Evolutionary conservation across 2,888 invertebrate species (phyloP).

Genomic region (Platycheirus albimanus): DNA sequence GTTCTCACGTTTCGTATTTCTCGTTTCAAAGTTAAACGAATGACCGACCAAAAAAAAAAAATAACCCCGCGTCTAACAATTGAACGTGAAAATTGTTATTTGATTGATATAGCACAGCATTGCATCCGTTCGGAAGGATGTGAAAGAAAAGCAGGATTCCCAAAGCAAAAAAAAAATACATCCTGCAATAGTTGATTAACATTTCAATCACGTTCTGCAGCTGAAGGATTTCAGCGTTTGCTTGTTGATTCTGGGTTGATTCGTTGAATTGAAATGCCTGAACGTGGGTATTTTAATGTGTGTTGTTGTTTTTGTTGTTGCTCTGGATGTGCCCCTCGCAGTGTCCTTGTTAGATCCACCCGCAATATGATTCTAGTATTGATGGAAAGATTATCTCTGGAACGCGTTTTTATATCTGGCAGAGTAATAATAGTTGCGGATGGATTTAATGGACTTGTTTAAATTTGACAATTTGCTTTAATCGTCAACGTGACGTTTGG

Average conservation of each 20-base stretch:
- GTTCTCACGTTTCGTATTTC: conserved; percentile 11
- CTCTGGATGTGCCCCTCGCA: not conserved
- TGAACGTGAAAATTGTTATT: conserved; percentile 43
- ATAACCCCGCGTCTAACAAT: conserved; percentile 26
- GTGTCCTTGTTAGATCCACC: not conserved
- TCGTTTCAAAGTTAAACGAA: conserved; percentile 8
- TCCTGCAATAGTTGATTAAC: conserved; percentile 27
- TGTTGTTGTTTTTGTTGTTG: not conserved
- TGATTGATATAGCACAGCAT: conserved; percentile 36
- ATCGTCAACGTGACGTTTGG: not conserved
- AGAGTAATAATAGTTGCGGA: conserved; percentile 2
- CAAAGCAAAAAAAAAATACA: not conserved
- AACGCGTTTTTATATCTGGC: not conserved
- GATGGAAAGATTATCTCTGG: not conserved
- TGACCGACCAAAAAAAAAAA: not conserved
- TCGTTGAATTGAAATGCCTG: conserved; percentile 29
- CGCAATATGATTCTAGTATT: conserved; percentile 24
- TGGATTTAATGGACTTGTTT: conserved; percentile 17
- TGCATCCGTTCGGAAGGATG: conserved; percentile 27
- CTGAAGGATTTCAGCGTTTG: conserved; percentile 38
- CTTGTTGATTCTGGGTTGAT: conserved; percentile 25
- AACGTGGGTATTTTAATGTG: conserved; percentile 8
- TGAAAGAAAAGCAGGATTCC: not conserved
- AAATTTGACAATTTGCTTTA: conserved; percentile 7
- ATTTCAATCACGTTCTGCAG: conserved; percentile 42